Percentiles rank a stretch among this genome's conserved stretches.
These are phyloP conservation scores for Acrocera orbiculus DNA, from an alignment of 2,888 invertebrate genomes.

Conservation along the genomic window DNA sequence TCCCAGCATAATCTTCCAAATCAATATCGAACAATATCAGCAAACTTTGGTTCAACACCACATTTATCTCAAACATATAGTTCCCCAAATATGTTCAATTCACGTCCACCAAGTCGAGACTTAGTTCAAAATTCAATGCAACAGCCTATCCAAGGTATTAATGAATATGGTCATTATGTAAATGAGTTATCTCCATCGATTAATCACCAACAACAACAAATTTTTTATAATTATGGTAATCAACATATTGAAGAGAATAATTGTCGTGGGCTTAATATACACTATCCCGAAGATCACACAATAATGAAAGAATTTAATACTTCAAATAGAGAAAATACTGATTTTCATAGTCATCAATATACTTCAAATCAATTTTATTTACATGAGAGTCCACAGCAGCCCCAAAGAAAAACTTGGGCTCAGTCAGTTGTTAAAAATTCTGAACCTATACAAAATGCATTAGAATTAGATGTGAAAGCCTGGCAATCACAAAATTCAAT, in stretches of 20 bases:
- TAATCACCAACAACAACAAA: constrained; percentile 28
- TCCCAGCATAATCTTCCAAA: constrained; percentile 36
- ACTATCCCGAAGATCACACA: too few relatives aligned
- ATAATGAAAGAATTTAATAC: too few relatives aligned
- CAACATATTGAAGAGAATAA: constrained; percentile 35
- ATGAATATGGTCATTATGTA: constrained; percentile 29
- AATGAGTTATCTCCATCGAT: constrained; percentile 30
- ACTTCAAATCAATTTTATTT: constrained; percentile 41
- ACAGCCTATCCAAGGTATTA: constrained; percentile 31
- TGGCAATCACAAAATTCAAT: constrained; percentile 25
- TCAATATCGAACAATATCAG: constrained; percentile 23
- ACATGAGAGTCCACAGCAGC: constrained; percentile 43
- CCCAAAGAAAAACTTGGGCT: constrained; percentile 50
- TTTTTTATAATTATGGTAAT: constrained; percentile 35
- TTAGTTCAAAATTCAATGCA: constrained; percentile 23
- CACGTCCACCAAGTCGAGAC: constrained; percentile 30
- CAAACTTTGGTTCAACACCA: constrained; percentile 30
- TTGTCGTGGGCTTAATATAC: constrained; percentile 8
- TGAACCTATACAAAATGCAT: constrained; percentile 21
- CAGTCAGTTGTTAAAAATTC: constrained; percentile 31
- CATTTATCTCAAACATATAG: constrained; percentile 26
- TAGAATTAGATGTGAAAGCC: constrained; percentile 25
- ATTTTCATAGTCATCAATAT: constrained; percentile 12
- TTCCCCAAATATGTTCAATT: constrained; percentile 23
- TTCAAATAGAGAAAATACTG: too few relatives aligned